Conservation (phyloP, 2,888 invertebrate species). For the Tetranychus truncatus region DNA sequence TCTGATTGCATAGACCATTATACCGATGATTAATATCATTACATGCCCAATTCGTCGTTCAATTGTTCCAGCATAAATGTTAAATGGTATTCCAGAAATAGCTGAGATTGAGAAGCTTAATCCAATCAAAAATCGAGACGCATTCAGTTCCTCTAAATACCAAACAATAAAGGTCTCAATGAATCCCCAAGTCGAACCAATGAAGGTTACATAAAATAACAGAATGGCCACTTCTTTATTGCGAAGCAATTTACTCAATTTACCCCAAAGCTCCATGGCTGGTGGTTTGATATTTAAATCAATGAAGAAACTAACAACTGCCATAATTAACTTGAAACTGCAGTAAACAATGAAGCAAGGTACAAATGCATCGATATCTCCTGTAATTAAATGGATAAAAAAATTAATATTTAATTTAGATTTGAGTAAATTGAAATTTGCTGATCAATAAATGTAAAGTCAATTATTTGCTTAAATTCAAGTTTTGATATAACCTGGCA, state of each 20-base stretch:
- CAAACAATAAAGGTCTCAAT: conserved; percentile 63
- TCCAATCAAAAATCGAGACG: conserved; percentile 55
- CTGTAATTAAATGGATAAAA: neutral
- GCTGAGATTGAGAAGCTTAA: conserved; percentile 59
- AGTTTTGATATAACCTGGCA: too few relatives aligned
- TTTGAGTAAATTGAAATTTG: conserved; percentile 3
- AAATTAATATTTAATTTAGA: neutral
- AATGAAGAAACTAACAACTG: conserved; percentile 48
- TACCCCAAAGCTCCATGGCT: conserved; percentile 28
- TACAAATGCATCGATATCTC: conserved; percentile 4
- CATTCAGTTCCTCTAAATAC: conserved; percentile 56
- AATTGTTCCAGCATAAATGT: conserved; percentile 55
- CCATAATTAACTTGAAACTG: conserved; percentile 47
- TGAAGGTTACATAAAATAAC: conserved; percentile 42
- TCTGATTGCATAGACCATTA: conserved; percentile 53
- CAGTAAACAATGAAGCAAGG: conserved; percentile 49
- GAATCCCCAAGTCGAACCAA: conserved; percentile 56
- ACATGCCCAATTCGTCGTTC: conserved; percentile 46
- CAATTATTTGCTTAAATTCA: too few relatives aligned
- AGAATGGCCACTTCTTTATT: conserved; percentile 52
- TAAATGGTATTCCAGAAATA: conserved; percentile 51
- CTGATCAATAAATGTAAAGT: neutral
- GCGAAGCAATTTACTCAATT: conserved; percentile 48
- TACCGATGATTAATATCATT: conserved; percentile 55
- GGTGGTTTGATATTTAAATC: conserved; percentile 51